Base-by-base conservation (phyloP, 2,113 vertebrate genomes). In the Heterochromis multidens region DNA sequence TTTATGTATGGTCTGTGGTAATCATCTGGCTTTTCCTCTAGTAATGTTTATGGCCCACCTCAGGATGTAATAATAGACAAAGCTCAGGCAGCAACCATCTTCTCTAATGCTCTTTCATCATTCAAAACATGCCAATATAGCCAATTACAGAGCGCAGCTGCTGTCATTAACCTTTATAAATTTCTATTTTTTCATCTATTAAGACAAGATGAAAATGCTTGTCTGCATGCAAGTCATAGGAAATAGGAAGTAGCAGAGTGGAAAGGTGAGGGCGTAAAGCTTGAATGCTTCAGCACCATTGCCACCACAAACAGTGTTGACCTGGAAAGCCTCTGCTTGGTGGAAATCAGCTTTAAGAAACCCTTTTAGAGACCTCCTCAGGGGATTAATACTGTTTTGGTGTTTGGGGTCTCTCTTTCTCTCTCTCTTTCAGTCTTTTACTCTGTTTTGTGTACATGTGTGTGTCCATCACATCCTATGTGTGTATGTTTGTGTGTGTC, bases 261-360 rank as follows among this genome's bases (percentile, higher is more conserved):
- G 89, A 91, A 93, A 94, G 94, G 91, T 93, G 92, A 92, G 82
- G 86, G 83, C 77, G 87, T 86, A 25, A 87, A 89, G 93, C 90
- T 74, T 92, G 91, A 95, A 95, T 58, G 90, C 93, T 92, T 87
- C 86, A 80, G 85, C 88, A 80, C 81, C 83, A 76, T 52, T 43
- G 82, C 83, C 85, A 89, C 87, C 93, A 90, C 93, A 93, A 95
- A 93, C 92, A 94, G 61, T 84, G 91, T 82, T 94, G 92, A 94
- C 93, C 93, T 92, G 91, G 87, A 92, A 93, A 92, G 83, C 81
- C 81, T 87, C 25, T 78, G 84, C 86, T 83, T 84, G 88, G 72
- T 84, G 90, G 91, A 90, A 93, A 95, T 92, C 83, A 91, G 92
- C 93, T 93, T 91, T 90, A 83, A 90, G 82, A 88, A 93, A 91